Evolutionary conservation across 2,113 vertebrate species (phyloP).

Genomic region (Rattus norvegicus): DNA sequence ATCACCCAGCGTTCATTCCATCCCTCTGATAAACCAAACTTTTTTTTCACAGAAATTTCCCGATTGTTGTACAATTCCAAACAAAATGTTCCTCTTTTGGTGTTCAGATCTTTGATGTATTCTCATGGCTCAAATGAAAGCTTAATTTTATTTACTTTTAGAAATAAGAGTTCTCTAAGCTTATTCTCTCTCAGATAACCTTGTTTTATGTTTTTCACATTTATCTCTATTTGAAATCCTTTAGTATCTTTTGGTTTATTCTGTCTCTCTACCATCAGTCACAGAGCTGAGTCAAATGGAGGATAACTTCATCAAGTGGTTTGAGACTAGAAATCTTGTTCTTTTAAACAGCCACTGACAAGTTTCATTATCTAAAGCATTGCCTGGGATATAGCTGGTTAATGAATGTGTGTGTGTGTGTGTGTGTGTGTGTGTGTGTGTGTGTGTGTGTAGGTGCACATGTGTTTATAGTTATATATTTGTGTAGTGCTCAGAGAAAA

Average conservation of each 20-base stretch:
- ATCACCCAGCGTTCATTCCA: background rate
- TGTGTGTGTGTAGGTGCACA: background rate
- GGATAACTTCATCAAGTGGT: background rate
- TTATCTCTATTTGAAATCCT: background rate
- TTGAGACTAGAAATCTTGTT: background rate
- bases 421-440: background rate
- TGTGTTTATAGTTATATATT: background rate
- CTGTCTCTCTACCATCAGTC: background rate
- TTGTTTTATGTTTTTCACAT: background rate
- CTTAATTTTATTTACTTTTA: slow-evolving; percentile 8
- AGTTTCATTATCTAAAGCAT: background rate
- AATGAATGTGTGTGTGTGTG: background rate
- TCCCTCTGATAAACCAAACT: background rate
- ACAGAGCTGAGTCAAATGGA: background rate
- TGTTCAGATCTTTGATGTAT: background rate
- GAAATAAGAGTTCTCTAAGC: background rate
- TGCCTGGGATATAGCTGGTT: background rate
- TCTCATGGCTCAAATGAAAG: background rate
- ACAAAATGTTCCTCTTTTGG: background rate
- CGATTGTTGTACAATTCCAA: background rate
- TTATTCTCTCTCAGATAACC: background rate
- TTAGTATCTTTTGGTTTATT: background rate
- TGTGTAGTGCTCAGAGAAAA: background rate
- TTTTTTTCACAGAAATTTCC: background rate
- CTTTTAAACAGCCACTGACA: background rate